Evolutionary conservation across 1,140 invertebrate genomes (phyloP), one percentile per base, ranked within the genome.

Genomic region (Diorhabda carinulata): DNA sequence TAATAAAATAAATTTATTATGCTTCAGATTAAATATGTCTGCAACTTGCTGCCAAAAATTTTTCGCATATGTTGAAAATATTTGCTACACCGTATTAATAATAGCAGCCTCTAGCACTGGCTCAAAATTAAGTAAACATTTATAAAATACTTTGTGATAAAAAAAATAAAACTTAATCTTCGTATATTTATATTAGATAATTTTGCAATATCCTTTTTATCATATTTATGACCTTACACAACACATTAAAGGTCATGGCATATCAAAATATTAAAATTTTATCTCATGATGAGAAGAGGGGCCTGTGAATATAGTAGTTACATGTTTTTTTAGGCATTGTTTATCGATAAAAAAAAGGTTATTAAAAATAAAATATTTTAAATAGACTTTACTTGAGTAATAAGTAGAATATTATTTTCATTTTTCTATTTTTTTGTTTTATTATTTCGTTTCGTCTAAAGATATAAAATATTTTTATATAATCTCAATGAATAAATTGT

Each of bases 171-270:
- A 52, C 3, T 52, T 52, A 52, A 52, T 52, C 47, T 47, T 9
- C 8, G 41, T 43, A 10, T 44, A 62, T 5, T 43, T 62, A 5
- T 43, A 43, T 62, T 62, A 62, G 42, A 62, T 62, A 62, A 62
- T 10, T 62, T 52, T 52, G 47, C 47, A 52, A 52, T 52, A 52
- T 52, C 6, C n/a, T 52, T 43, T 62, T 59, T 62, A 62, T 62
- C 61, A 65, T 67, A 60, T 60, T 60, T 60, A 44, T 67, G 58
- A 67, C 65, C 65, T 67, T 60, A 59, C 42, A 67, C 58, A 67
- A 67, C 57, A 59, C 65, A 25, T 43, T 56, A 25, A 59, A 60
- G 57, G 58, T 60, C 57, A 67, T 8, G 61, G 42, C 41, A 42
- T 25, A 60, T 60, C 41, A 9, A 7, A 9, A 52, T 3, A 52